These are phyloP conservation scores for Elaphurus davidianus DNA, from an alignment of 2,113 vertebrate genomes.

Conservation along the genomic window DNA sequence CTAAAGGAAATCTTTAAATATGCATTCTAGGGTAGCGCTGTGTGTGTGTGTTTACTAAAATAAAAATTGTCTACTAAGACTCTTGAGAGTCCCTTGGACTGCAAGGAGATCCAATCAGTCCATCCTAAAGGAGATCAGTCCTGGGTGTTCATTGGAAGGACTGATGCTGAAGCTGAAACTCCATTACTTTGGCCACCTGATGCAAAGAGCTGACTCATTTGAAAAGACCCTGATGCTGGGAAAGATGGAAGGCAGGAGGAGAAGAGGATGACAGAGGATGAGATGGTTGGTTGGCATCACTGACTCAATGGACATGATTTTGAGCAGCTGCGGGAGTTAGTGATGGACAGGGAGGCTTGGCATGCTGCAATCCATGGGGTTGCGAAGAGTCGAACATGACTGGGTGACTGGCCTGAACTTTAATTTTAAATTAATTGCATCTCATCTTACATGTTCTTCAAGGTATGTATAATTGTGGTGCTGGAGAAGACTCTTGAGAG, in stretches of 20 bases:
- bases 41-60: background rate
- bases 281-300: background rate
- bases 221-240: background rate
- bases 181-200: background rate
- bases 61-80: background rate
- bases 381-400: background rate
- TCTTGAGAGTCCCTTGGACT: background rate
- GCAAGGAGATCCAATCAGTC: background rate
- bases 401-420: background rate
- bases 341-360: background rate
- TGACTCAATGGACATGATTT: background rate
- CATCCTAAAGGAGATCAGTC: background rate
- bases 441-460: background rate
- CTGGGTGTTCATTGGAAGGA: background rate
- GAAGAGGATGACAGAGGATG: background rate
- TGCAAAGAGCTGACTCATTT: background rate
- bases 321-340: rapidly evolving
- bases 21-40: background rate
- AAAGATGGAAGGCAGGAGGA: background rate
- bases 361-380: background rate
- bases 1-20: background rate
- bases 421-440: background rate
- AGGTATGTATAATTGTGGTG: background rate
- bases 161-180: background rate
- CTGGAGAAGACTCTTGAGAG: background rate